Base-by-base conservation (phyloP, 2,888 invertebrate genomes). In the Ypsolopha scabrella region DNA sequence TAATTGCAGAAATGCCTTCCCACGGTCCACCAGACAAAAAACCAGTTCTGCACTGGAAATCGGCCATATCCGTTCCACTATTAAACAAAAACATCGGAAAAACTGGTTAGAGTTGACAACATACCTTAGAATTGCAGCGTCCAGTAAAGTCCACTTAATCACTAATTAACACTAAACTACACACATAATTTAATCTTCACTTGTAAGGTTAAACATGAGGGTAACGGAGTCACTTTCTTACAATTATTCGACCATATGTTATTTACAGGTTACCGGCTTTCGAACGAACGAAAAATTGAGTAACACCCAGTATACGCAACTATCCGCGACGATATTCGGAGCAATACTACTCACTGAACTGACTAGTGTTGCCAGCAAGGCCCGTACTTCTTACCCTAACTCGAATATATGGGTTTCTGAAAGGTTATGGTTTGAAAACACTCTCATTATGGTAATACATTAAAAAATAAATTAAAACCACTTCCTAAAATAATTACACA, bases 21-120 rank as follows among this genome's bases (percentile, higher is more conserved):
- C 83, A 83, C 83, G 81, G 70, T 68, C 62, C 67, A 68, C 72
- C 79, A 78, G 74, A 79, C 76, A 72, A 72, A 70, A 76, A 82
- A 81, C 83, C 14, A 67, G 75, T 82, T 82, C 75, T 62, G 57
- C 57, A 62, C 71, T 77, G 75, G 72, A 79, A 81, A 80, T 74
- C 73, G 68, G 59, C 61, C 67, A 67, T 69, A 68, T 74, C 74
- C 72, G 72, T 67, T 66, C 59, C 65, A 63, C 61, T 69, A 67
- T 68, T 70, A 67, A 75, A 66, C 68, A 71, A 73, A 69, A 70
- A 59, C 59, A 62, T 67, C 55, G 57, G 59, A 60, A 63, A 60
- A 64, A 72, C 62, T 56, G 57, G 60, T 60, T 60, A 57, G 14
- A 38, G 10, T 38, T 9, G 39, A 10, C 39, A 9, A 66, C 74